phyloP scores from a whole-genome alignment of 2,113 vertebrate genomes.

The Laterallus jamaicensis region DNA sequence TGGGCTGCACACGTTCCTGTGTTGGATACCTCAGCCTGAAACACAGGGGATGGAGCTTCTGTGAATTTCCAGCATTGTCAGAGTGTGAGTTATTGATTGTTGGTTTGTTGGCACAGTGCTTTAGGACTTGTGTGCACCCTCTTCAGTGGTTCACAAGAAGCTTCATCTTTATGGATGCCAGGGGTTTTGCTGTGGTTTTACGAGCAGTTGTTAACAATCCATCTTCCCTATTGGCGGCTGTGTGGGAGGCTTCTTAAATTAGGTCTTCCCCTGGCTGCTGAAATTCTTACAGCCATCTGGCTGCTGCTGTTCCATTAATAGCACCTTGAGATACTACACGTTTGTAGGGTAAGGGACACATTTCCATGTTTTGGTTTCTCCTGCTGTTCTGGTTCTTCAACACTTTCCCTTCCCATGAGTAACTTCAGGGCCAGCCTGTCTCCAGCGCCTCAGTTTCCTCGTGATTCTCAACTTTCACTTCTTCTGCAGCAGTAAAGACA shows the following conservation, averaged over 20 bases:
- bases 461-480: neutral
- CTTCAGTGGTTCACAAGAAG: neutral
- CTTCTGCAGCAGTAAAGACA: neutral
- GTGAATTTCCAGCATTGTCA: neutral
- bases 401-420: conserved; percentile 31
- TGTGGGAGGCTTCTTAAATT: conserved; percentile 7
- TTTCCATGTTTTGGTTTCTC: conserved; percentile 43
- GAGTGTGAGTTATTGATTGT: neutral
- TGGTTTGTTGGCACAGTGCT: neutral
- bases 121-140: neutral
- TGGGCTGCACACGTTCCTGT: rapidly evolving
- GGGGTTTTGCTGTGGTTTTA: neutral
- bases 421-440: neutral
- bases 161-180: neutral
- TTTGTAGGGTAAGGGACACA: neutral
- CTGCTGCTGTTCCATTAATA: conserved; percentile 22
- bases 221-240: neutral
- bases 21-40: neutral
- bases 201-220: neutral
- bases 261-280: neutral
- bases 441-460: neutral
- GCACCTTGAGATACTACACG: neutral
- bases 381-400: conserved; percentile 50
- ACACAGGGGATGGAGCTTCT: neutral
- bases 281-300: neutral